phyloP scores from a whole-genome alignment of 2,888 invertebrate genomes.

The Euphydryas editha region DNA sequence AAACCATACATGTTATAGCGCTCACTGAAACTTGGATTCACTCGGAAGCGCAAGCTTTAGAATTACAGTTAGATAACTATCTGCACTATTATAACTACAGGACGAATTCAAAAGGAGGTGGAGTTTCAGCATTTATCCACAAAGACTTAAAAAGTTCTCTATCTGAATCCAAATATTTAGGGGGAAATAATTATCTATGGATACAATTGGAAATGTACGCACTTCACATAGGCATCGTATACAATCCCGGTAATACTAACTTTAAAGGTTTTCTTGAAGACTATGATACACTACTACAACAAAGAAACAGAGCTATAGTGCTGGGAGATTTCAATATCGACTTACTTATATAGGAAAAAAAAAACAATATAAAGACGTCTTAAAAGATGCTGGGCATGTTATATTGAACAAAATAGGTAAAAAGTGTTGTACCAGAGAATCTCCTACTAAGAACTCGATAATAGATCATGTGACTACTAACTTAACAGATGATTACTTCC shows the following conservation, averaged over 20 bases:
- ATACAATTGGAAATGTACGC: slow-evolving; percentile 35
- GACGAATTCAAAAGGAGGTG: slow-evolving; percentile 42
- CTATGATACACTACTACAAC: slow-evolving; percentile 14
- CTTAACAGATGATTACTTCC: no score
- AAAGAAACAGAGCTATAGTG: slow-evolving; percentile 14
- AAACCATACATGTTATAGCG: slow-evolving; percentile 11
- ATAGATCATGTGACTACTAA: no score
- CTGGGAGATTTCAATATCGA: slow-evolving; percentile 12
- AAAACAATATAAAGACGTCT: slow-evolving; percentile 13
- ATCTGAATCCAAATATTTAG: slow-evolving; percentile 29
- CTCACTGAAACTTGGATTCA: slow-evolving; percentile 20
- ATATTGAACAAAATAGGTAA: slow-evolving; percentile 14
- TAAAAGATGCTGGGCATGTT: slow-evolving; percentile 33
- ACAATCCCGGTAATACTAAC: neutral
- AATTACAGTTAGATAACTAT: slow-evolving; percentile 18
- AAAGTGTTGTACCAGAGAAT: no score
- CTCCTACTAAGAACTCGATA: no score
- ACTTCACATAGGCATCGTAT: slow-evolving; percentile 37
- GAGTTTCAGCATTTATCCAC: no score
- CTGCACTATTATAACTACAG: slow-evolving; percentile 43
- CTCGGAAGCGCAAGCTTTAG: slow-evolving; percentile 11
- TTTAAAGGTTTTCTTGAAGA: neutral
- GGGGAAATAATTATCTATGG: slow-evolving; percentile 45
- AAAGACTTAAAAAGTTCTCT: slow-evolving; percentile 36
- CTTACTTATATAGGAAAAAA: slow-evolving; percentile 24